Evolutionary conservation across 1,140 invertebrate species (phyloP).

Genomic region (Plectrocnemia conspersa): DNA sequence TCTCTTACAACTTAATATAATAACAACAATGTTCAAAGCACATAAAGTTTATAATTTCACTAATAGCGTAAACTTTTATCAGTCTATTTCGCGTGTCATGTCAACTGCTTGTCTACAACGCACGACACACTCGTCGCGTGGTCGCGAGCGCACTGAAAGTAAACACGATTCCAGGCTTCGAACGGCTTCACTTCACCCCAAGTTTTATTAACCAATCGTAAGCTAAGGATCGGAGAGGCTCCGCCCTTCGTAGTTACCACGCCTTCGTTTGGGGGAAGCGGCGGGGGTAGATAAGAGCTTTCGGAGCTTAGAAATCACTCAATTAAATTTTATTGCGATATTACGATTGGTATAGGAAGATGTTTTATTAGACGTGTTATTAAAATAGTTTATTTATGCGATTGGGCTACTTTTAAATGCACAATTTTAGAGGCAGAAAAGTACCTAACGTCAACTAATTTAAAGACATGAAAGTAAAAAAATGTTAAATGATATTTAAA

Average conservation of each 20-base stretch:
- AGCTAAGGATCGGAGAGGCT: not conserved
- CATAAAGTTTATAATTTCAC: not conserved
- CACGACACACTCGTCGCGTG: no score
- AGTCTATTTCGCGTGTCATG: not conserved
- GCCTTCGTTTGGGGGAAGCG: not conserved
- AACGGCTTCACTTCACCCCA: not conserved
- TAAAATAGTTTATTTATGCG: no score
- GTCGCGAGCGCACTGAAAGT: conserved; percentile 19
- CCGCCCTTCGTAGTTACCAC: conserved; percentile 7
- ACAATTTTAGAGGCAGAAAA: no score
- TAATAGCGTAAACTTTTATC: not conserved
- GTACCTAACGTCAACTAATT: no score
- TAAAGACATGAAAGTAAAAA: no score
- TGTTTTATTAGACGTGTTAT: not conserved
- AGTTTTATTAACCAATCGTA: conserved; percentile 6
- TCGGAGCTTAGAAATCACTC: not conserved
- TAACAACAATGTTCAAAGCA: no score
- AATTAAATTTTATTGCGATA: not conserved
- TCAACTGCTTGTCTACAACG: no score
- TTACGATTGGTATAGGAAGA: not conserved
- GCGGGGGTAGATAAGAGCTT: conserved; percentile 15
- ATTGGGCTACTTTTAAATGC: no score
- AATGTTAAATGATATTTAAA: no score
- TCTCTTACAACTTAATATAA: no score
- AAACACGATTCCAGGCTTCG: not conserved